Conservation (phyloP, 2,113 vertebrate genomes). For the Piaya cayana region DNA sequence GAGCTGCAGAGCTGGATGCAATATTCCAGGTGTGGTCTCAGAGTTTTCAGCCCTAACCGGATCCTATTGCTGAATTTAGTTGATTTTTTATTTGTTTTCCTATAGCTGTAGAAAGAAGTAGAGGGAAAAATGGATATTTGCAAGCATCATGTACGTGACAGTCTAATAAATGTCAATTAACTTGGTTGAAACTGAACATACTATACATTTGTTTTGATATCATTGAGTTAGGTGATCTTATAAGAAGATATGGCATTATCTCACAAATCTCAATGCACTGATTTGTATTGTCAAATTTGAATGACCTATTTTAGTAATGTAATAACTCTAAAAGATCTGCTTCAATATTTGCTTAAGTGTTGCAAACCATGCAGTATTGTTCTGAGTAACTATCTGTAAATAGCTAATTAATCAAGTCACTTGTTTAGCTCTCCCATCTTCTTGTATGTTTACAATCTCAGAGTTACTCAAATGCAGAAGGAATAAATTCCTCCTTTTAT, state of each 20-base stretch:
- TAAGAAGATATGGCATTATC: not conserved
- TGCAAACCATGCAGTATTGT: not conserved
- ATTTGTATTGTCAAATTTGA: not conserved
- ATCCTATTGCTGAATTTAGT: not conserved
- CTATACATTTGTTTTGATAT: not conserved
- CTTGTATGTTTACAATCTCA: not conserved
- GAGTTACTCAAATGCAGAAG: not conserved
- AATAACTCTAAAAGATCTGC: not conserved
- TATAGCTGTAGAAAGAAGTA: not conserved
- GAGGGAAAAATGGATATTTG: not conserved
- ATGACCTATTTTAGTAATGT: not conserved
- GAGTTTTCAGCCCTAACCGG: not conserved
- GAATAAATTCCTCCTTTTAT: not conserved
- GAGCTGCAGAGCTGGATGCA: too few species aligned
- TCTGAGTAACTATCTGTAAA: not conserved
- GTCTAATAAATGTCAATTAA: not conserved
- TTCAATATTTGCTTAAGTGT: not conserved
- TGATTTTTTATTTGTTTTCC: not conserved
- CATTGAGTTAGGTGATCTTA: not conserved
- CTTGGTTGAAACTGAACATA: not conserved
- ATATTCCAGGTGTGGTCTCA: too few species aligned
- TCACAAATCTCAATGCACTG: not conserved
- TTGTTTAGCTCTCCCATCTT: not conserved
- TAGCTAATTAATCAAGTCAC: not conserved
- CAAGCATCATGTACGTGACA: rapidly evolving